Base-by-base conservation (phyloP, 2,888 invertebrate genomes). In the Lycocerus yunnanus region DNA sequence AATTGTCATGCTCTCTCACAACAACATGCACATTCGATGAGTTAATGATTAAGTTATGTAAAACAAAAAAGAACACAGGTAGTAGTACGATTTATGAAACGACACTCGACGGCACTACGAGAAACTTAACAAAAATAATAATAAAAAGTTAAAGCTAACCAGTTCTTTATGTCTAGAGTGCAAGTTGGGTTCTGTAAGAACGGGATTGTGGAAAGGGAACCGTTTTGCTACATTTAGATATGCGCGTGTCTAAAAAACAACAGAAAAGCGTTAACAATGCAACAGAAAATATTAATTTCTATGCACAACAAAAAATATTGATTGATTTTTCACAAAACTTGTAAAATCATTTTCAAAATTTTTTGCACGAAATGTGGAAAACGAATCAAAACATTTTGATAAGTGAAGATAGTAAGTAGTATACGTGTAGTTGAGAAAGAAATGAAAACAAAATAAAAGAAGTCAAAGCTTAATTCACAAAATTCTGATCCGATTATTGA, bases 151-250 rank as follows among this genome's bases (percentile, higher is more conserved):
- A 43, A 43, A 43, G 71, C 79, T 78, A 83, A 85, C 84, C 84
- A 80, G 81, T 82, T 82, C 84, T 76, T 83, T 81, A 20, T 80
- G 78, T 73, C 78, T 88, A 72, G 86, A 85, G 83, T 90, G 89
- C 76, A 89, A 87, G 76, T 84, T 86, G 84, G 87, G 87, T 81
- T 90, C 90, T 83, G 87, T 88, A 87, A 90, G 90, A 85, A 90
- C 88, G 79, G 90, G 90, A 86, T 89, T 89, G 86, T 89, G 88
- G 85, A 90, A 90, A 85, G 90, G 90, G 86, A 90, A 90, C 90
- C 90, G 90, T 87, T 89, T 87, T 85, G 90, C 90, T 85, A 88
- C 88, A 86, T 89, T 88, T 79, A 89, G 87, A 84, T 89, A 89
- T 81, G 89, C 88, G 80, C 90, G 89, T 83, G 90, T 90, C 90